phyloP scores from a whole-genome alignment of 1,140 invertebrate genomes.

The Philotrypesis tridentata region DNA sequence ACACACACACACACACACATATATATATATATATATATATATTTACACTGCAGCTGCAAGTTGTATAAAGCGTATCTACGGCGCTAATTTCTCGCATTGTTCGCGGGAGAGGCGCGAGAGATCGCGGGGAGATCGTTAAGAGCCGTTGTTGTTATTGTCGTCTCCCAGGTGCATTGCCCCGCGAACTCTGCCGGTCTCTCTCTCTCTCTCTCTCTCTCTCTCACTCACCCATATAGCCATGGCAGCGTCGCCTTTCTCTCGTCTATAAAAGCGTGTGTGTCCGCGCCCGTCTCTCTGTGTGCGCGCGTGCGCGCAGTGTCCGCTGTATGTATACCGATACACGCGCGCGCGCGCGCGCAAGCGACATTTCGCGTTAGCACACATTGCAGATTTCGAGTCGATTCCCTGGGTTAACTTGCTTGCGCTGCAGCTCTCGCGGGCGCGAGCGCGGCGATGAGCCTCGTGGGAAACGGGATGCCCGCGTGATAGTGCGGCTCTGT shows the following conservation, averaged over 20 bases:
- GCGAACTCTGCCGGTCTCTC: conserved; percentile 6
- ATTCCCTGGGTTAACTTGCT: conserved; percentile 6
- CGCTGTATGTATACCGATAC: too few species aligned
- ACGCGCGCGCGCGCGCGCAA: conserved; percentile 17
- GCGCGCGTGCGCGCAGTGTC: conserved; percentile 10
- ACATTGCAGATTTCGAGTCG: conserved; percentile 15
- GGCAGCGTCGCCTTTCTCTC: conserved; percentile 49
- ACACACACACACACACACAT: too few species aligned
- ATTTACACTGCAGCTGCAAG: too few species aligned
- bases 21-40: too few species aligned
- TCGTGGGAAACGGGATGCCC: conserved; percentile 19
- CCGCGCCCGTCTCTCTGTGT: too few species aligned
- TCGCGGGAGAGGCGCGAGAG: neutral
- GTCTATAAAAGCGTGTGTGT: conserved; percentile 30
- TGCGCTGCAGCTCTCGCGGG: neutral
- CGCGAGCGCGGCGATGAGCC: too few species aligned
- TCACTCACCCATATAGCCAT: neutral
- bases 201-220: conserved; percentile 6
- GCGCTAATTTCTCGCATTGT: neutral
- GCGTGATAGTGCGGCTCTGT: too few species aligned
- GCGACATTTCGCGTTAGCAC: conserved; percentile 52
- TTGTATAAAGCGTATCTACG: too few species aligned
- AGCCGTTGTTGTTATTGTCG: conserved; percentile 61
- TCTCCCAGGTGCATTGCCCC: conserved; percentile 64
- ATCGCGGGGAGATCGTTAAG: conserved; percentile 23